Evolutionary conservation across 1,140 invertebrate species (phyloP), one percentile per base, ranked within the genome.

Genomic region (Drosophila watanabei): DNA sequence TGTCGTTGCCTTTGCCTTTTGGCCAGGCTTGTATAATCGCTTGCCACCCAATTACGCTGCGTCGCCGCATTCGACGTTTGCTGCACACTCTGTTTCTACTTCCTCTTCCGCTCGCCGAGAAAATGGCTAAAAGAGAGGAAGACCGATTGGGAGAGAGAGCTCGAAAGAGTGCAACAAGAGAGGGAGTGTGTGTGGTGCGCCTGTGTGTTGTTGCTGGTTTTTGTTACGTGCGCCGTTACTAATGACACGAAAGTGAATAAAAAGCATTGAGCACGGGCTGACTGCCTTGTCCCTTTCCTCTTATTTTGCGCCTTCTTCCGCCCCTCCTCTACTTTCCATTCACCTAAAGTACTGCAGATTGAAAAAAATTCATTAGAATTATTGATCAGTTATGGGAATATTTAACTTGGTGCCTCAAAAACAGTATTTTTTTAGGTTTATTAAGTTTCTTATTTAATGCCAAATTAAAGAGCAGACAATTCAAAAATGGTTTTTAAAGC

Each of bases 201-300:
- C 13, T 39, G 64, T 39, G 28, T 39, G 35, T 18, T 49, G 46
- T 49, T 51, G 33, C 45, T 70, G 56, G 9, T 65, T 80, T 79
- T 48, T 69, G 63, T 89, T 89, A 90, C 79, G 85, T 89, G 85
- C 85, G 79, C 85, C 85, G 86, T 85, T 85, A 89, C 86, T 89
- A 89, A 88, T 88, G 81, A 79, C 81, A 88, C 86, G 85, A 89
- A 85, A 84, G 85, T 88, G 84, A 88, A 89, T 88, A 89, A 78
- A 88, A 76, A 64, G 80, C 60, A 79, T 73, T 64, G 57, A 64
- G 75, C 82, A 76, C 77, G 73, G 56, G 63, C 75, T 68, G 41
- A 28, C 28, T 32, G 33, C 8, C 18, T 37, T 37, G 16, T 28
- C 63, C 63, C 39, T 28, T 33, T 45, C 32, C 64, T 28, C 52